Base-by-base conservation (phyloP, 1,140 invertebrate genomes). In the Psilanteris sp. region DNA sequence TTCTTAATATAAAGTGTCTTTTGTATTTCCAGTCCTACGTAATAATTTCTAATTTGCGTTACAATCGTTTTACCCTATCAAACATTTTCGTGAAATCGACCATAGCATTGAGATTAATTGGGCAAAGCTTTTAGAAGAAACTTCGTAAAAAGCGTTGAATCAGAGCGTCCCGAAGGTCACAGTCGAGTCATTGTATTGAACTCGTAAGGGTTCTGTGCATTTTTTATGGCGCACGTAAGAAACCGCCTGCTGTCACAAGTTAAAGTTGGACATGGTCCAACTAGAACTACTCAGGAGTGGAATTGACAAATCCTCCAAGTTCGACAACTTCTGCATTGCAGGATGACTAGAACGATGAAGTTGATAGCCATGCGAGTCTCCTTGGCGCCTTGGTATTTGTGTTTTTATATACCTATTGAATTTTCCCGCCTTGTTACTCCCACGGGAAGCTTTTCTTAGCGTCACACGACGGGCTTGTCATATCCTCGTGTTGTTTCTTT, bases 301-400 rank as follows among this genome's bases (percentile, higher is more conserved):
- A 68, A 83, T 80, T 80, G 81, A 83, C 78, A 77, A 79, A 83
- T 83, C 78, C 74, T 29, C 55, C 16, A 73, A 79, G 75, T 79
- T 82, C 61, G 46, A 76, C 62, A 80, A 80, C 72, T 78, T 76
- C 74, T 80, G 77, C 79, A 80, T 37, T 81, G 79, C 71, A 59
- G 68, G 29, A 41, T 26, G 22, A 16, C 10, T 15, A 8, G 32
- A 57, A 62, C 54, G 71, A 81, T 70, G 64, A 79, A 64, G 72
- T 41, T 67, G 79, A 83, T 81, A 81, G 76, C 54, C 44, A 18
- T 9, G 27, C 52, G 55, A 78, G 46, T 22, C 29, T 44, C 27
- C 15, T 9, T 24, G 57, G 61, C 72, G 75, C 68, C 70, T 46
- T 15, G 22, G 37, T 81, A 80, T 84, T 84, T 80, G 78, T 79